These are phyloP conservation scores for Trachemys scripta DNA, from an alignment of 2,113 vertebrate species.

Conservation along the genomic window DNA sequence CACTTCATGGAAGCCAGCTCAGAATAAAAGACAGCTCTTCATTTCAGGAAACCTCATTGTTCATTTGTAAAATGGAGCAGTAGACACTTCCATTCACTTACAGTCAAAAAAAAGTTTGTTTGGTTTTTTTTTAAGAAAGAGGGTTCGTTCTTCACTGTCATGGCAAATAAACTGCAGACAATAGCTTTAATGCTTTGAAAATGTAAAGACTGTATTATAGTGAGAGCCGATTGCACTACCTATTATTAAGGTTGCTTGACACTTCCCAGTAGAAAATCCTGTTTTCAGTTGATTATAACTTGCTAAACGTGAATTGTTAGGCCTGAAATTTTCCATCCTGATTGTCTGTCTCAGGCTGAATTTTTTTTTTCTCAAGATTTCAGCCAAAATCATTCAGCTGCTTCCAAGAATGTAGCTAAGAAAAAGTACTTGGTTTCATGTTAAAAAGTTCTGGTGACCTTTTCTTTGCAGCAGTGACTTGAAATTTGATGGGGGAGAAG, in stretches of 20 bases:
- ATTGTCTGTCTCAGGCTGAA: not conserved
- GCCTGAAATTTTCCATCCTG: not conserved
- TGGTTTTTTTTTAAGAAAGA: not conserved
- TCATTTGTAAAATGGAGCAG: slow-evolving; percentile 35
- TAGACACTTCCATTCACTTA: slow-evolving; percentile 57
- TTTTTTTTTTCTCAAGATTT: slow-evolving; percentile 38
- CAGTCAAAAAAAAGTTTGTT: not conserved
- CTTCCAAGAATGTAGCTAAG: slow-evolving; percentile 6
- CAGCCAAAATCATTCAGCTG: not conserved
- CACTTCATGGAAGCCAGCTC: slow-evolving; percentile 47
- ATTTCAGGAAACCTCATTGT: slow-evolving; percentile 72
- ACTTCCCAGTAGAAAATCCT: not conserved
- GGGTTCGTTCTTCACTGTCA: not conserved
- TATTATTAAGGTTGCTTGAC: not conserved
- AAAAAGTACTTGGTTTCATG: not conserved
- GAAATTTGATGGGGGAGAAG: not conserved
- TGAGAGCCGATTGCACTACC: not conserved
- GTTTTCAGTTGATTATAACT: not conserved
- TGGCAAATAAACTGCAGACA: slow-evolving; percentile 13
- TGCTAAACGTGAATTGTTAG: not conserved
- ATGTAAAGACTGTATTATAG: not conserved
- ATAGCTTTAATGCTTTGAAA: slow-evolving; percentile 27
- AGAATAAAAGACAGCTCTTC: slow-evolving; percentile 37
- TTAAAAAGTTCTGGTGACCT: slow-evolving; percentile 41
- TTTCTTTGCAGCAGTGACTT: slow-evolving; percentile 36